These are phyloP conservation scores for Dione vanillae DNA, from an alignment of 2,888 invertebrate species.

Conservation along the genomic window DNA sequence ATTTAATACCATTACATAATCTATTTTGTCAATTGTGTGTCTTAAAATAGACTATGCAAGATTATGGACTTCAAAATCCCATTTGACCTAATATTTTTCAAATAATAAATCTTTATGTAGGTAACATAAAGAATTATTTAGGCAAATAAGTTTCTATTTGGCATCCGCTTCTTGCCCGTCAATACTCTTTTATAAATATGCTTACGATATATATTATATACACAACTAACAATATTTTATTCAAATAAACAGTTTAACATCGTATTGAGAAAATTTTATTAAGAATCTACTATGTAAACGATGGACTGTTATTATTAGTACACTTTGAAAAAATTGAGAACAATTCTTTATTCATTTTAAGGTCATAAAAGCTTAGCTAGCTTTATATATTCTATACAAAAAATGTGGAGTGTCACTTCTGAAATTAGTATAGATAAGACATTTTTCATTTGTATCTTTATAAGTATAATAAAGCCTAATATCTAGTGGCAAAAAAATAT, in stretches of 20 bases:
- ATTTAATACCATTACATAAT: constrained; percentile 39
- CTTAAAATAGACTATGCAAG: constrained; percentile 21
- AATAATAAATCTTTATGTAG: no score
- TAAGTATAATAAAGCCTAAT: no score
- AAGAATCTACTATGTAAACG: constrained; percentile 27
- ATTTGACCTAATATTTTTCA: neutral
- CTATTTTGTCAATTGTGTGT: constrained; percentile 18
- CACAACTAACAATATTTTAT: neutral
- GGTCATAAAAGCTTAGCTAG: no score
- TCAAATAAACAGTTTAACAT: neutral
- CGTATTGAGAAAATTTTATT: neutral
- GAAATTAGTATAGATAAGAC: no score
- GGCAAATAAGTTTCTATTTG: neutral
- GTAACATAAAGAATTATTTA: neutral
- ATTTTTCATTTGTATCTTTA: no score
- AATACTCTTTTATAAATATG: neutral
- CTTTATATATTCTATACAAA: no score
- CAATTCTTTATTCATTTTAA: neutral
- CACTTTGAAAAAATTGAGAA: neutral
- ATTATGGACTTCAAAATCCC: no score
- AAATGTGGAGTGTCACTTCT: no score
- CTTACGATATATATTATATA: neutral
- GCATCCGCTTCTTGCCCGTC: neutral
- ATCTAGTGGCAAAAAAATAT: no score
- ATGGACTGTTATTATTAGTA: constrained; percentile 24